These are phyloP conservation scores for Labeo catla DNA, from an alignment of 2,113 vertebrate genomes.

Conservation along the genomic window DNA sequence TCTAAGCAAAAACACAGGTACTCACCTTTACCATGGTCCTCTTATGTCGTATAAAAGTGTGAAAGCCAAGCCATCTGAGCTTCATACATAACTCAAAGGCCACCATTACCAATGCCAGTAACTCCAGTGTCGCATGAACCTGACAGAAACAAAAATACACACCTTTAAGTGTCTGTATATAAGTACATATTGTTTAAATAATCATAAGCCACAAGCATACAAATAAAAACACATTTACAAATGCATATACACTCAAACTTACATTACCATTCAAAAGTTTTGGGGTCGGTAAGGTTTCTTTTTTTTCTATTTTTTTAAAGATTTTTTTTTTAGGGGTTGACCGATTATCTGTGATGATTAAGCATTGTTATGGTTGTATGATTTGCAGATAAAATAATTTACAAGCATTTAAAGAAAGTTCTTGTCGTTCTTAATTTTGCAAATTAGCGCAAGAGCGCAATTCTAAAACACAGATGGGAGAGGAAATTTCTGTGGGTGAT, in stretches of 20 bases:
- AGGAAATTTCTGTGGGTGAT: no score
- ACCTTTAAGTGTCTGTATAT: constrained; percentile 2
- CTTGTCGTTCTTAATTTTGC: no score
- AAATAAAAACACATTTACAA: neutral
- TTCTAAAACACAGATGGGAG: no score
- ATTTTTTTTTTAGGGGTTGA: no score
- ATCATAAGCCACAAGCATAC: neutral
- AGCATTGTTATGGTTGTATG: no score
- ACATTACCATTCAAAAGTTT: neutral
- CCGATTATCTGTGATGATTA: no score
- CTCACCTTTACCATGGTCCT: constrained; percentile 97
- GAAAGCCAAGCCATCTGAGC: constrained; percentile 93
- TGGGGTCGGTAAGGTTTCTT: neutral
- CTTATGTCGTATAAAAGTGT: constrained; percentile 92
- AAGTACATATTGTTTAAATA: neutral
- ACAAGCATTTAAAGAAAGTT: no score
- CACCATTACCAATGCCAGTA: constrained; percentile 88
- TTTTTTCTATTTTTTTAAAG: neutral
- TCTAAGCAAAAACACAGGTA: neutral
- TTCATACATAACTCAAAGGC: constrained; percentile 98
- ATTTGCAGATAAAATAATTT: no score
- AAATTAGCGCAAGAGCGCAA: no score
- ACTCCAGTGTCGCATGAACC: constrained; percentile 95
- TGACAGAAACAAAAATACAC: constrained; percentile 59
- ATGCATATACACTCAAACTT: neutral